phyloP scores from a whole-genome alignment of 1,140 invertebrate species.

The Harpegnathos saltator region DNA sequence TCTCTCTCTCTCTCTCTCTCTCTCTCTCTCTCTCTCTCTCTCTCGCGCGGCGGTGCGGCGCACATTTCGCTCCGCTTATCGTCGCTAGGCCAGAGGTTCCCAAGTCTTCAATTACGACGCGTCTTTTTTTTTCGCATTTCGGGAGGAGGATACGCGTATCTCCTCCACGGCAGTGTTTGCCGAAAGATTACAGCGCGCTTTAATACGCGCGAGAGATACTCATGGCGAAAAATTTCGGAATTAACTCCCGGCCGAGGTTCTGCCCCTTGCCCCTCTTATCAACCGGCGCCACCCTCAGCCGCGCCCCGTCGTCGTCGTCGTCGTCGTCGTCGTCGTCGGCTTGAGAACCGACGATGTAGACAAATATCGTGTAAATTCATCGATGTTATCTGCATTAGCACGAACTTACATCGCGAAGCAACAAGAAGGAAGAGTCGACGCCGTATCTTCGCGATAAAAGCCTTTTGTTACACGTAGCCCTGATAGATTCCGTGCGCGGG shows the following conservation, averaged over 20 bases:
- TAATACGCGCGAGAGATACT: slow-evolving; percentile 17
- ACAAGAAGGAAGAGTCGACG: slow-evolving; percentile 39
- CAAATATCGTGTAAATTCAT: slow-evolving; percentile 29
- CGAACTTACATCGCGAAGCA: slow-evolving; percentile 48
- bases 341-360: slow-evolving; percentile 24
- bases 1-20: too few species aligned
- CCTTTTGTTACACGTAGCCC: slow-evolving; percentile 37
- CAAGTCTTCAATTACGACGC: slow-evolving; percentile 23
- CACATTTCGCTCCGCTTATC: slow-evolving; percentile 45
- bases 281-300: too few species aligned
- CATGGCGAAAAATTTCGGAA: background rate
- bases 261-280: too few species aligned
- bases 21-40: too few species aligned
- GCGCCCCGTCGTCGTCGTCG: too few species aligned
- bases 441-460: slow-evolving; percentile 29
- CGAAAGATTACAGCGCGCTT: slow-evolving; percentile 9
- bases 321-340: too few species aligned
- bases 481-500: slow-evolving; percentile 5
- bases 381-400: slow-evolving; percentile 48
- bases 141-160: background rate
- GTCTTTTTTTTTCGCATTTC: slow-evolving; percentile 16
- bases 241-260: too few species aligned
- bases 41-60: too few species aligned
- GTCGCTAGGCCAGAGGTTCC: slow-evolving; percentile 15
- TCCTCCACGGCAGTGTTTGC: background rate